Evolutionary conservation across 1,140 invertebrate species (phyloP), one percentile per base, ranked within the genome.

Genomic region (Rhagoletis zephyria): DNA sequence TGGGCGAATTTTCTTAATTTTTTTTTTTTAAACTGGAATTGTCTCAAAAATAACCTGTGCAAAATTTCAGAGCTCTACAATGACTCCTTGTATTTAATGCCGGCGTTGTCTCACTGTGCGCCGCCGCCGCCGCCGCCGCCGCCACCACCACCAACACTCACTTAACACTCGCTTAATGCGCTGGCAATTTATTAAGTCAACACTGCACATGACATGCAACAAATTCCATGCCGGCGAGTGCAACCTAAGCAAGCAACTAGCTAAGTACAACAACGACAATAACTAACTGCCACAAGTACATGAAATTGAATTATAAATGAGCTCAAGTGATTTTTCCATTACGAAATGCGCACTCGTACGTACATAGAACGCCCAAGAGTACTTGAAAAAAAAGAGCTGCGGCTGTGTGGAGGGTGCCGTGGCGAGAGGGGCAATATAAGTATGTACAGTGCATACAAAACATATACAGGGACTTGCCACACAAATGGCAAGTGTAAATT

Each of bases 241-340:
- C 89, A 90, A 91, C 89, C 89, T 89, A 88, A 67, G 61, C 45
- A 85, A 86, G 60, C 85, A 87, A 87, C 45, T 30, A 30, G 30
- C 30, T 30, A 30, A 30, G 30, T 30, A 85, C 86, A 87, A 87
- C 87, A 88, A 88, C 63, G 74, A 87, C 87, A 63, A 12, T 63
- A 85, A 87, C 87, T 89, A 91, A 90, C 4, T 56, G 48, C 74
- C 74, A 81, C 74, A 19, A 81, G 74, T 81, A 81, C 74, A 81
- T 81, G 48, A 81, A 81, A 81, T 81, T 81, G 74, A 81, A 81
- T 81, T 81, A 81, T 81, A 81, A 81, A 81, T 81, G 74, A 81
- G 74, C 74, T 81, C 74, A 81, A 81, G 74, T 81, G 74, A 81
- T 81, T 81, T 81, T 81, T 81, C 74, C 7, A 81, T 81, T 81